These are phyloP conservation scores for Halichoerus grypus DNA, from an alignment of 2,113 vertebrate species.

Conservation along the genomic window DNA sequence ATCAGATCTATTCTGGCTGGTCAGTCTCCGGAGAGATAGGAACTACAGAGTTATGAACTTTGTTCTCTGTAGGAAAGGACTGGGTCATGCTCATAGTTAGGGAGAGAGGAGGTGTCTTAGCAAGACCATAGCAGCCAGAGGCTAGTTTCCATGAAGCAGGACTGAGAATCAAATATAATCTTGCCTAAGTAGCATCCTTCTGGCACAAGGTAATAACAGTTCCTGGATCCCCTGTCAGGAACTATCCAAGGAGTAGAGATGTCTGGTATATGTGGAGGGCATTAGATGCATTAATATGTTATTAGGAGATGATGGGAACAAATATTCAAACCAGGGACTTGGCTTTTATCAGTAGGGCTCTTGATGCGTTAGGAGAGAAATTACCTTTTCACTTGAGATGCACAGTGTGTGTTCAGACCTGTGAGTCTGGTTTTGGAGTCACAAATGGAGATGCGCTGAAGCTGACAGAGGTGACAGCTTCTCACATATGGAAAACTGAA, in stretches of 20 bases:
- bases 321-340: slow-evolving; percentile 76
- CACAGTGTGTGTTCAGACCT: slow-evolving; percentile 75
- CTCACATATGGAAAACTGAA: slow-evolving; percentile 87
- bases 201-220: not conserved
- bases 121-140: not conserved
- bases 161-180: slow-evolving; percentile 38
- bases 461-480: slow-evolving; percentile 86
- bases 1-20: not conserved
- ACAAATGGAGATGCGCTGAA: slow-evolving; percentile 78
- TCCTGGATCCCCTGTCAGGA: slow-evolving; percentile 47
- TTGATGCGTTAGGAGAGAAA: slow-evolving; percentile 81
- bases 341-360: slow-evolving; percentile 69
- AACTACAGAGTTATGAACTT: not conserved
- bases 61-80: not conserved
- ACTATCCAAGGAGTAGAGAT: slow-evolving; percentile 1
- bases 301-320: slow-evolving; percentile 82
- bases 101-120: not conserved
- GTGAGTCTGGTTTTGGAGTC: slow-evolving; percentile 76
- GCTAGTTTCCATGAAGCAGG: slow-evolving; percentile 16
- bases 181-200: slow-evolving; percentile 6
- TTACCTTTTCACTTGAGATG: slow-evolving; percentile 81
- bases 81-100: not conserved
- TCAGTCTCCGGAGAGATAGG: not conserved
- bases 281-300: slow-evolving; percentile 76
- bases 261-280: slow-evolving; percentile 48